phyloP scores from a whole-genome alignment of 2,888 invertebrate genomes.

The Ormyrus thymus region DNA sequence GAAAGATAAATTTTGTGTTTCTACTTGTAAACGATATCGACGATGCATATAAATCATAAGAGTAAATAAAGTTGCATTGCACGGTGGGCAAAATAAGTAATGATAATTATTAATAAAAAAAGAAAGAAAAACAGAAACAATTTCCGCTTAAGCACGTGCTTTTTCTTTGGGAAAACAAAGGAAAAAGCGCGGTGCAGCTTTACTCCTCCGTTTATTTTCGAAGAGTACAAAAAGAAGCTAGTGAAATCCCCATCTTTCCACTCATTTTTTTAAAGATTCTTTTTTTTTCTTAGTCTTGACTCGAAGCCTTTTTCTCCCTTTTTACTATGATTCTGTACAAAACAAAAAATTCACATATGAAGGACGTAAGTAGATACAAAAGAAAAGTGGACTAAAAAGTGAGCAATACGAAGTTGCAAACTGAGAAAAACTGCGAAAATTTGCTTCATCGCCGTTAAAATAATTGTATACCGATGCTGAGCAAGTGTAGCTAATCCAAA shows the following conservation, averaged over 20 bases:
- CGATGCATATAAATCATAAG: constrained; percentile 63
- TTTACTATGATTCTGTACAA: constrained; percentile 39
- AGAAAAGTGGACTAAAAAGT: constrained; percentile 53
- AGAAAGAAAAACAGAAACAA: constrained; percentile 46
- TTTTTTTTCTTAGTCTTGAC: constrained; percentile 28
- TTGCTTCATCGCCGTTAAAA: constrained; percentile 14
- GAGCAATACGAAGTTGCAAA: constrained; percentile 8
- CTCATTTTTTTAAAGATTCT: not conserved
- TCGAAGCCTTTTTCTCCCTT: constrained; percentile 32
- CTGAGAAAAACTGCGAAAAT: constrained; percentile 25
- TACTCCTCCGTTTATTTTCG: constrained; percentile 44
- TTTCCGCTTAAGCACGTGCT: constrained; percentile 43
- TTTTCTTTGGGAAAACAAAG: constrained; percentile 44
- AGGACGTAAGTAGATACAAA: constrained; percentile 53
- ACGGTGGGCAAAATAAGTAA: constrained; percentile 56
- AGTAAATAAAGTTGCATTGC: constrained; percentile 59
- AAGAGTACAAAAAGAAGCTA: constrained; percentile 52
- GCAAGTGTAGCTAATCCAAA: constrained; percentile 45
- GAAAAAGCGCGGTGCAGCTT: constrained; percentile 32
- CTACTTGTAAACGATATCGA: constrained; percentile 62
- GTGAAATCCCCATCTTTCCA: constrained; percentile 39
- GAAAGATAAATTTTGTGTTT: constrained; percentile 58
- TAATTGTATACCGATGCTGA: constrained; percentile 24
- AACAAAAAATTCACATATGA: constrained; percentile 43
- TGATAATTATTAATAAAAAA: constrained; percentile 42